phyloP scores from a whole-genome alignment of 2,888 invertebrate genomes.

The Didymodactylos carnosus region DNA sequence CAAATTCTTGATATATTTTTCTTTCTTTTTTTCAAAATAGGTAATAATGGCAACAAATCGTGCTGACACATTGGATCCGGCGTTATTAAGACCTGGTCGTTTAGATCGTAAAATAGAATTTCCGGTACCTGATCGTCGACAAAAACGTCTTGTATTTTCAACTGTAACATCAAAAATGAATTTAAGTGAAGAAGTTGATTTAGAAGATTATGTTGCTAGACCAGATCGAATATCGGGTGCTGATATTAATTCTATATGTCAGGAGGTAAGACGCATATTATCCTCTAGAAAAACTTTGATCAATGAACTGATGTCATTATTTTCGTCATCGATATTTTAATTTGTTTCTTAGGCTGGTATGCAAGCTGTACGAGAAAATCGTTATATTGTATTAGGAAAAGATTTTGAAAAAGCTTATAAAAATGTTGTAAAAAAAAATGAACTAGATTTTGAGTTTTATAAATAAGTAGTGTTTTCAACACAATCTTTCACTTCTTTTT shows the following conservation, averaged over 20 bases:
- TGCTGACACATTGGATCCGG: slow-evolving; percentile 96
- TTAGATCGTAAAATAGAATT: slow-evolving; percentile 96
- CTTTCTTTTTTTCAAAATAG: neutral
- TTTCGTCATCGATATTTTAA: neutral
- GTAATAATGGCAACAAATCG: slow-evolving; percentile 81
- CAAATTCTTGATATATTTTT: too few species aligned
- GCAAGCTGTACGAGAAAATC: slow-evolving; percentile 97
- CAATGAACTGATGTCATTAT: too few species aligned
- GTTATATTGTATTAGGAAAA: slow-evolving; percentile 91
- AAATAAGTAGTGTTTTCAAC: too few species aligned
- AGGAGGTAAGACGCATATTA: slow-evolving; percentile 46
- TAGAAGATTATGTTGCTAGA: slow-evolving; percentile 92
- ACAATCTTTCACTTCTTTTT: too few species aligned
- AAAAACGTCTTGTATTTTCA: slow-evolving; percentile 84
- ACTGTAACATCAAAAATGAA: slow-evolving; percentile 93
- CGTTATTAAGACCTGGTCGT: slow-evolving; percentile 73
- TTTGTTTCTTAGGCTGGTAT: slow-evolving; percentile 56
- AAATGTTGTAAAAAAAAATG: slow-evolving; percentile 96
- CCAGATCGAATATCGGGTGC: slow-evolving; percentile 97
- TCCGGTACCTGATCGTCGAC: slow-evolving; percentile 69
- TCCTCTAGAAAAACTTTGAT: too few species aligned
- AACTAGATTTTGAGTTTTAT: slow-evolving; percentile 96
- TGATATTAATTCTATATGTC: slow-evolving; percentile 97
- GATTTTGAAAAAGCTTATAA: slow-evolving; percentile 99
- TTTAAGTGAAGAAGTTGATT: slow-evolving; percentile 86